Percentiles rank a stretch among this genome's conserved stretches.
phyloP scores from a whole-genome alignment of 2,113 vertebrate species.

The Mesoclemmys tuberculata region DNA sequence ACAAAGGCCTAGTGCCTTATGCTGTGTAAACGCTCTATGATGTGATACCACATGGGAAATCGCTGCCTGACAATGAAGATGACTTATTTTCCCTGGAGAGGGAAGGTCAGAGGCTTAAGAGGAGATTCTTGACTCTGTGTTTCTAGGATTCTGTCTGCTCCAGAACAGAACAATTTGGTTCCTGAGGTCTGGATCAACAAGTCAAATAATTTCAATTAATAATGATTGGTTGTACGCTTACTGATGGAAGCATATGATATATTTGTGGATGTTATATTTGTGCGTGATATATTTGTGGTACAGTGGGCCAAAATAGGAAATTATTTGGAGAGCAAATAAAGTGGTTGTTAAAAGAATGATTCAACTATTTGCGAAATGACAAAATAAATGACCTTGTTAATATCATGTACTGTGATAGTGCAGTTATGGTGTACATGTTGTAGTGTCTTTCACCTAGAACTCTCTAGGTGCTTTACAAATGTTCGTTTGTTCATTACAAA shows the following conservation, averaged over 20 bases:
- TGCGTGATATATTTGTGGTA: neutral
- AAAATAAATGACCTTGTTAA: neutral
- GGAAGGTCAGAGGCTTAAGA: too few relatives aligned
- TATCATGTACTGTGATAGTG: neutral
- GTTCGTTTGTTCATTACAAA: neutral
- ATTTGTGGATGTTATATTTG: neutral
- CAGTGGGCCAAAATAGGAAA: neutral
- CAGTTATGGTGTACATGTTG: too few relatives aligned
- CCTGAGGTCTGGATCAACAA: neutral
- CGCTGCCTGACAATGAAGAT: too few relatives aligned
- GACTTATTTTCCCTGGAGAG: too few relatives aligned
- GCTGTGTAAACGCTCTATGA: too few relatives aligned
- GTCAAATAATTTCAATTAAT: neutral
- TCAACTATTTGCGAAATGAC: neutral
- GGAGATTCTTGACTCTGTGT: too few relatives aligned
- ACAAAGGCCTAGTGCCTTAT: too few relatives aligned
- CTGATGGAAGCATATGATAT: neutral
- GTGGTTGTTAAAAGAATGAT: neutral
- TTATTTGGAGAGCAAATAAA: neutral
- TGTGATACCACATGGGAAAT: too few relatives aligned
- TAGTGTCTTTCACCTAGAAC: too few relatives aligned
- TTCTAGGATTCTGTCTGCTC: too few relatives aligned
- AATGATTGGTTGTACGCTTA: neutral
- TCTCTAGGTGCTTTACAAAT: neutral
- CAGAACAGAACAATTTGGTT: neutral